These are phyloP conservation scores for Venustaconcha ellipsiformis DNA, from an alignment of 1,140 invertebrate genomes.

Conservation along the genomic window DNA sequence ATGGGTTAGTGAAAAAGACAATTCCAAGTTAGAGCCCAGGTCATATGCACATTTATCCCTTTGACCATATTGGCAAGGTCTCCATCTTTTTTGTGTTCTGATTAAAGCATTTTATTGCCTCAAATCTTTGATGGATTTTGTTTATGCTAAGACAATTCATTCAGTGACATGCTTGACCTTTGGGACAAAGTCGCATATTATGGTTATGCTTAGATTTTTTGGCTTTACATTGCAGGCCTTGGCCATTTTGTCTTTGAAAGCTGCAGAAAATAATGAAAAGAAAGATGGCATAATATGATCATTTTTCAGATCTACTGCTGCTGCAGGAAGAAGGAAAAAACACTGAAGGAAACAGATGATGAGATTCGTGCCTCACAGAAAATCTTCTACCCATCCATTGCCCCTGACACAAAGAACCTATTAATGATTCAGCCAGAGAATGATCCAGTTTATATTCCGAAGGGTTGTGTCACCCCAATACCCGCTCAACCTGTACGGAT, in stretches of 20 bases:
- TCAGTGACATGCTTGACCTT: background rate
- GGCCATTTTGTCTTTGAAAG: background rate
- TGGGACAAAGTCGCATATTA: background rate
- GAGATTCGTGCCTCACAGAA: conserved; percentile 21
- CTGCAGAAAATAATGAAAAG: background rate
- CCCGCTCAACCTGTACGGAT: conserved; percentile 73
- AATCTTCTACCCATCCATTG: conserved; percentile 36
- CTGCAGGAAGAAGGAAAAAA: conserved; percentile 26
- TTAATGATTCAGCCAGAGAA: conserved; percentile 59
- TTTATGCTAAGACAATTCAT: background rate
- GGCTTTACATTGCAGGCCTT: background rate
- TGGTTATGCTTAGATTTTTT: background rate
- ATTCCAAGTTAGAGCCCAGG: too few relatives aligned
- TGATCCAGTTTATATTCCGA: conserved; percentile 39
- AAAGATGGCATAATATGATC: background rate
- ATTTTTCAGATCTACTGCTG: conserved; percentile 32
- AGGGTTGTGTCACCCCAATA: conserved; percentile 39
- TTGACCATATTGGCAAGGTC: too few relatives aligned
- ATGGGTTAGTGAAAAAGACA: too few relatives aligned
- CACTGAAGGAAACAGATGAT: conserved; percentile 11
- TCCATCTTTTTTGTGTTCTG: too few relatives aligned
- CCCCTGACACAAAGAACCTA: conserved; percentile 56
- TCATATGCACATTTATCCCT: too few relatives aligned
- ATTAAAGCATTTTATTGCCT: too few relatives aligned
- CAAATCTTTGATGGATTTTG: too few relatives aligned